Conservation (phyloP, 64 coral and sea anemone genomes). For the Stylophora pistillata region DNA sequence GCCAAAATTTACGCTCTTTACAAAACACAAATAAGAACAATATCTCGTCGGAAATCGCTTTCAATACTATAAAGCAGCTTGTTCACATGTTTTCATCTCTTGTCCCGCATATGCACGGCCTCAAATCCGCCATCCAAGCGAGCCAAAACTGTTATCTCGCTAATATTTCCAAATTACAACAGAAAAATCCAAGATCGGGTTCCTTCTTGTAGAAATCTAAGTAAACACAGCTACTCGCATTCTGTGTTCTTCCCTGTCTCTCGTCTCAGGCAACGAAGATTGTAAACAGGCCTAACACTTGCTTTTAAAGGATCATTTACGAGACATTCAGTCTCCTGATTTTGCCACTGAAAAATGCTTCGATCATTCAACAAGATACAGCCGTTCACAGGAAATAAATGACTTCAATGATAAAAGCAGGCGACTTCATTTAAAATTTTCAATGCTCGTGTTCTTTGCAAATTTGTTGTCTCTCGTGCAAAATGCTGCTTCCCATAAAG, state of each 20-base stretch:
- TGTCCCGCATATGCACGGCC: constrained; percentile 21
- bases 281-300: background rate
- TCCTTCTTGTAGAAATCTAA: constrained; percentile 38
- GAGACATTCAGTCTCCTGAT: background rate
- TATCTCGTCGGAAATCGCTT: background rate
- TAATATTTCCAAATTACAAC: background rate
- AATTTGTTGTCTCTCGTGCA: background rate
- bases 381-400: background rate
- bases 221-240: constrained; percentile 5
- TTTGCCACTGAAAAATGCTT: background rate
- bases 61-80: background rate
- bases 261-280: background rate
- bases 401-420: background rate
- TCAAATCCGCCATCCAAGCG: background rate
- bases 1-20: constrained; percentile 8
- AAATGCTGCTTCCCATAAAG: constrained; percentile 38
- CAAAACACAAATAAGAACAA: constrained; percentile 3
- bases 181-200: background rate
- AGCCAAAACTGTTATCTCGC: background rate
- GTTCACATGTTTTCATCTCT: constrained; percentile 8
- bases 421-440: background rate
- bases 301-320: background rate
- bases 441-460: background rate
- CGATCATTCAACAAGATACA: background rate
- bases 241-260: background rate